phyloP scores from a whole-genome alignment of 2,113 vertebrate genomes.

The Cyphomyrus plagiostoma region DNA sequence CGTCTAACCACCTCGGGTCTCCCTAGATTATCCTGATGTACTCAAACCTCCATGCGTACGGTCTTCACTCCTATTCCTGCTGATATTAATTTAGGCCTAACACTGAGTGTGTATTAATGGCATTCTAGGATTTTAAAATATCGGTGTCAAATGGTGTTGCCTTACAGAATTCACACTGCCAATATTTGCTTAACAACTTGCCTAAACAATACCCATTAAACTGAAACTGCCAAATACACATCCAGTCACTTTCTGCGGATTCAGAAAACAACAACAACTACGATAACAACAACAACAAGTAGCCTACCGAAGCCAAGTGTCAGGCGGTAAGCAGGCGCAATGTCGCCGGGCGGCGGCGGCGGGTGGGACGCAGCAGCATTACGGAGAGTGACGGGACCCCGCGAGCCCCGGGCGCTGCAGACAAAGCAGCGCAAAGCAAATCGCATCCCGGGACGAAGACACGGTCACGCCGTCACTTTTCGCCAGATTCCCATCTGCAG shows the following conservation, averaged over 20 bases:
- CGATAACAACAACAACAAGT: not conserved
- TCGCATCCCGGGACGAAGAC: not conserved
- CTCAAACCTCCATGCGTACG: not conserved
- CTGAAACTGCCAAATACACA: not conserved
- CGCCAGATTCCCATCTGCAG: not conserved
- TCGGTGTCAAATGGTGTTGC: not conserved
- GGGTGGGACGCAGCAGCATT: not conserved
- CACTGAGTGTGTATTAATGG: not conserved
- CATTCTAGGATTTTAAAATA: not conserved
- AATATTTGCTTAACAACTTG: not conserved
- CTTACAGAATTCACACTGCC: not conserved
- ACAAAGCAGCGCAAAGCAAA: not conserved
- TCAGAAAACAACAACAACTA: not conserved
- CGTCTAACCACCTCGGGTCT: not conserved
- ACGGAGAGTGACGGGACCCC: not conserved
- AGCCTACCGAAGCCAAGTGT: not conserved
- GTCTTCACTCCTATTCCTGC: not conserved
- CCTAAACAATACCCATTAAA: not conserved
- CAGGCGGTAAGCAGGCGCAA: not conserved
- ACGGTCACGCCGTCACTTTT: not conserved
- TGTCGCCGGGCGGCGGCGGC: not conserved
- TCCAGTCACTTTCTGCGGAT: not conserved
- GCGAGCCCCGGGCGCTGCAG: not conserved
- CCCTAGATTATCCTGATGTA: not conserved
- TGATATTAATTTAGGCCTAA: not conserved